Conservation (phyloP, 2,797 vertebrate genomes). For the Petrocephalus sullivani region DNA sequence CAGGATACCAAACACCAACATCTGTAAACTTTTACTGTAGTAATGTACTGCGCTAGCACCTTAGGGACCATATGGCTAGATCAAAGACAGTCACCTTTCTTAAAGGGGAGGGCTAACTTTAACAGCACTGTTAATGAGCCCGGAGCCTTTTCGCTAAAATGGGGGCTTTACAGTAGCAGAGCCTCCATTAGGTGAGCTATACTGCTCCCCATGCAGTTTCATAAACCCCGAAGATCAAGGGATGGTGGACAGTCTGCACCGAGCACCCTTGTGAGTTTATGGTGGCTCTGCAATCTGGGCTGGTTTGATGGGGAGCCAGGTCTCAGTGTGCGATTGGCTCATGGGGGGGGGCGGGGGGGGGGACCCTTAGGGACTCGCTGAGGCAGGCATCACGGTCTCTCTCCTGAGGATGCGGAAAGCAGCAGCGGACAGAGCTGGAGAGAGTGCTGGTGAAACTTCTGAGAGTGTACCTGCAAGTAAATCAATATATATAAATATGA, state of each 20-base stretch:
- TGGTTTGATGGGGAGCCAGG: constrained; percentile 39
- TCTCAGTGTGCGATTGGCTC: constrained; percentile 34
- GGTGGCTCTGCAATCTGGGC: constrained; percentile 30
- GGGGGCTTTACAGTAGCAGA: constrained; percentile 28
- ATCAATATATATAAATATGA: too few relatives aligned
- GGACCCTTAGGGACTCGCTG: background rate
- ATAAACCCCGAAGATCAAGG: constrained; percentile 40
- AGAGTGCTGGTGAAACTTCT: background rate
- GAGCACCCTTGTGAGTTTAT: constrained; percentile 41
- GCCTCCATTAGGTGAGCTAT: constrained; percentile 2
- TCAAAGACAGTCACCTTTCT: constrained; percentile 37
- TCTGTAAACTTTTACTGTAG: background rate
- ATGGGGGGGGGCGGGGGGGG: constrained; percentile 31
- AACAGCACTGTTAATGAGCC: constrained; percentile 27
- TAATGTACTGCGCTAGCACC: background rate
- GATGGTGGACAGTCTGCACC: constrained; percentile 32
- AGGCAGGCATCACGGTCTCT: background rate
- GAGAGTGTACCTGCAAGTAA: background rate
- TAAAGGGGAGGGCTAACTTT: constrained; percentile 11
- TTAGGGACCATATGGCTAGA: constrained; percentile 17
- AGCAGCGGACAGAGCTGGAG: background rate
- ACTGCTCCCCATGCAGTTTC: constrained; percentile 33
- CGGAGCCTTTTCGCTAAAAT: constrained; percentile 22
- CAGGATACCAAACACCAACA: background rate
- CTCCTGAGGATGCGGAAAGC: constrained; percentile 29